Evolutionary conservation across 2,888 invertebrate species (phyloP).

Genomic region (Dryobota labecula): DNA sequence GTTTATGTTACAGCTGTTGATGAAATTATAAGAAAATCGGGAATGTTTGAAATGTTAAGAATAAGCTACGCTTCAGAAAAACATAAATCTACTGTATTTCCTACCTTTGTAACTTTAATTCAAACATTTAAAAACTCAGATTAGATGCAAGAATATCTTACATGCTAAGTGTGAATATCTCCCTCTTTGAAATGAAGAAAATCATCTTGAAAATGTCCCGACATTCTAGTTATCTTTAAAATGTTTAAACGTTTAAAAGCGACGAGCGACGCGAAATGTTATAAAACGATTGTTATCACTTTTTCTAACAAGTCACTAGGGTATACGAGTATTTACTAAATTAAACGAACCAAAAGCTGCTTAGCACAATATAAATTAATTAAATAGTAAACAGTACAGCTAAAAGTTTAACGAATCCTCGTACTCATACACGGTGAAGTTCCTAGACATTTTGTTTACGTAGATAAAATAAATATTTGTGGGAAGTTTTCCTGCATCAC

Average conservation of each 20-base stretch:
- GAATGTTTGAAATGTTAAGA: not conserved
- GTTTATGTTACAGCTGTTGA: not conserved
- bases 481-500: conserved; percentile 61
- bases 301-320: conserved; percentile 19
- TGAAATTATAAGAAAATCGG: not conserved
- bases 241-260: conserved; percentile 27
- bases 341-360: conserved; percentile 44
- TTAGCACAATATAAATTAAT: conserved; percentile 41
- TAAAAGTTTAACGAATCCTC: conserved; percentile 37
- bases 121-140: not conserved
- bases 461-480: conserved; percentile 58
- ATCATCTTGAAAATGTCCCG: conserved; percentile 8
- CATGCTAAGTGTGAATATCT: conserved; percentile 1
- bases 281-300: conserved; percentile 27
- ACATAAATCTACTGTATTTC: not conserved
- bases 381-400: conserved; percentile 19
- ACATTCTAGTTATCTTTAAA: conserved; percentile 27
- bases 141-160: conserved; percentile 3
- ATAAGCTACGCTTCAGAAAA: not conserved
- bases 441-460: conserved; percentile 39
- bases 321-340: conserved; percentile 36
- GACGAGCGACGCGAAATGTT: conserved; percentile 4
- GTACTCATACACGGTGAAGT: conserved; percentile 13
- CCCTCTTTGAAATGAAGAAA: conserved; percentile 12
- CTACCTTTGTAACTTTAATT: not conserved